These are phyloP conservation scores for Stegostoma tigrinum DNA, from an alignment of 2,113 vertebrate genomes.

Conservation along the genomic window DNA sequence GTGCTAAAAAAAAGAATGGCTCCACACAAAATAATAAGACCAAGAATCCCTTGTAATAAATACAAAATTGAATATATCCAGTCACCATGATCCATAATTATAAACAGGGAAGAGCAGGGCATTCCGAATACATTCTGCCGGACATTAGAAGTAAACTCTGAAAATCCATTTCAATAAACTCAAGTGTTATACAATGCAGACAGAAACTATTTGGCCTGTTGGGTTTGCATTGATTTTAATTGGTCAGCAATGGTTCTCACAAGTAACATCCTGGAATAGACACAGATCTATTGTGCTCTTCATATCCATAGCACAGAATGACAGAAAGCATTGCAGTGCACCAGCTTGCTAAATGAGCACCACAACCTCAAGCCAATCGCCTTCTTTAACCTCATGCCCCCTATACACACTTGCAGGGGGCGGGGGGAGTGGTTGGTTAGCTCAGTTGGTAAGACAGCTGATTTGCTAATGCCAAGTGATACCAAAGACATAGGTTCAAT, in stretches of 20 bases:
- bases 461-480: too few relatives aligned
- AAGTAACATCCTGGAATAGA: not conserved
- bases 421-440: too few relatives aligned
- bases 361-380: too few relatives aligned
- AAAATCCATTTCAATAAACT: not conserved
- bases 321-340: too few relatives aligned
- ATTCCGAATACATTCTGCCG: not conserved
- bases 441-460: too few relatives aligned
- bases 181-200: not conserved
- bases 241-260: not conserved
- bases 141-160: not conserved
- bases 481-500: too few relatives aligned
- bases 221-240: too few relatives aligned
- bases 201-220: not conserved
- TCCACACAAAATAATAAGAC: not conserved
- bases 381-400: too few relatives aligned
- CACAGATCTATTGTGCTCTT: too few relatives aligned
- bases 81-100: not conserved
- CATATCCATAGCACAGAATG: not conserved
- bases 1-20: not conserved
- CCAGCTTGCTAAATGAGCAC: too few relatives aligned
- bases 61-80: not conserved
- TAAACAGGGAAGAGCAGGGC: not conserved
- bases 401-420: too few relatives aligned
- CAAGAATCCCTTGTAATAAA: not conserved